A percentile compares a stretch with the other conserved stretches of the same genome.
These are phyloP conservation scores for human DNA, from an alignment of 2,113 vertebrate species.

Conservation along the genomic window DNA sequence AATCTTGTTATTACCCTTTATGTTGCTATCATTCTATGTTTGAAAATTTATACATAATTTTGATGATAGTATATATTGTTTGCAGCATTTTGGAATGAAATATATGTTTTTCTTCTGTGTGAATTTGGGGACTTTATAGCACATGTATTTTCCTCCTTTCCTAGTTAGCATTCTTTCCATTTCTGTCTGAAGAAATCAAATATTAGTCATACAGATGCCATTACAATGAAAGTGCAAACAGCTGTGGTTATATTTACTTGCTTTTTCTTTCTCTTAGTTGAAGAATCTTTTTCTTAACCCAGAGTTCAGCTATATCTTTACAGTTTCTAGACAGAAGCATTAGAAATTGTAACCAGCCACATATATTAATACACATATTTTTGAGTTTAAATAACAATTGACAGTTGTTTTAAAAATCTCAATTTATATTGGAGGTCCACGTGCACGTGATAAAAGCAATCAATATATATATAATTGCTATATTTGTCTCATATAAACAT, in stretches of 20 bases:
- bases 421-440: not conserved
- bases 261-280: not conserved
- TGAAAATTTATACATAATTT: not conserved
- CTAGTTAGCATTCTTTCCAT: not conserved
- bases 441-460: not conserved
- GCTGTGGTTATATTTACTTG: not conserved
- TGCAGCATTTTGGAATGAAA: constrained; percentile 21
- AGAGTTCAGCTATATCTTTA: not conserved
- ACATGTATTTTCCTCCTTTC: not conserved
- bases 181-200: not conserved
- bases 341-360: not conserved
- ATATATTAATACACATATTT: not conserved
- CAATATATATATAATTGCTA: not conserved
- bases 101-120: not conserved
- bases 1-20: not conserved
- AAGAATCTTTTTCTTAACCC: not conserved
- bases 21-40: not conserved
- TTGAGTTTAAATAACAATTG: not conserved
- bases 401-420: not conserved
- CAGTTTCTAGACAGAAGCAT: not conserved
- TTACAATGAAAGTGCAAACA: not conserved
- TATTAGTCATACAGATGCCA: not conserved
- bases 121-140: not conserved
- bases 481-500: not conserved
- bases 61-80: not conserved